Conservation (phyloP, 2,113 vertebrate genomes). For the Ovis aries region DNA sequence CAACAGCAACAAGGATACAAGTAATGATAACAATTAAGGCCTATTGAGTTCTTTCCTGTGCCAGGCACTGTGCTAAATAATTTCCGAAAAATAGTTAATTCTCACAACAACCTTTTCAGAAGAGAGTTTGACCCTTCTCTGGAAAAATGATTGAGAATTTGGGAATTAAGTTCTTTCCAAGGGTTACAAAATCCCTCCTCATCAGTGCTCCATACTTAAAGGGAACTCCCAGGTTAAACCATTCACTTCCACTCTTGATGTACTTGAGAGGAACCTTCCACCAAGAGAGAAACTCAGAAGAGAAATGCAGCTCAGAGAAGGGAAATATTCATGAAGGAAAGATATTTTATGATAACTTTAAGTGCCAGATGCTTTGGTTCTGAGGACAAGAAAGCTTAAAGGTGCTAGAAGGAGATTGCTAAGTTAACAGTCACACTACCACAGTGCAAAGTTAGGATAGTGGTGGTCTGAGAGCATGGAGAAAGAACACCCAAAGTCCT, state of each 20-base stretch:
- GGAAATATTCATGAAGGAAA: background rate
- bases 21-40: background rate
- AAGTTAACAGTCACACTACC: background rate
- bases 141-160: background rate
- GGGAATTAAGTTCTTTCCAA: background rate
- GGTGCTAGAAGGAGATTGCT: background rate
- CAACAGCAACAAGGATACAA: background rate
- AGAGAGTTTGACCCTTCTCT: background rate
- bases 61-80: background rate
- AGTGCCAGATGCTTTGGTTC: background rate
- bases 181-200: background rate
- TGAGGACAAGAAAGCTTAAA: background rate
- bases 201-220: background rate
- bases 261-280: background rate
- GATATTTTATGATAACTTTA: background rate
- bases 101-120: background rate
- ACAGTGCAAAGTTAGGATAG: background rate
- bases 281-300: background rate
- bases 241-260: background rate
- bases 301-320: background rate
- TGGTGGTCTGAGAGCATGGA: background rate
- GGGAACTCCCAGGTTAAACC: background rate
- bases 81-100: background rate
- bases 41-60: background rate
- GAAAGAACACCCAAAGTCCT: background rate